Evolutionary conservation across 2,797 vertebrate species (phyloP).

Genomic region (Dermochelys coriacea): DNA sequence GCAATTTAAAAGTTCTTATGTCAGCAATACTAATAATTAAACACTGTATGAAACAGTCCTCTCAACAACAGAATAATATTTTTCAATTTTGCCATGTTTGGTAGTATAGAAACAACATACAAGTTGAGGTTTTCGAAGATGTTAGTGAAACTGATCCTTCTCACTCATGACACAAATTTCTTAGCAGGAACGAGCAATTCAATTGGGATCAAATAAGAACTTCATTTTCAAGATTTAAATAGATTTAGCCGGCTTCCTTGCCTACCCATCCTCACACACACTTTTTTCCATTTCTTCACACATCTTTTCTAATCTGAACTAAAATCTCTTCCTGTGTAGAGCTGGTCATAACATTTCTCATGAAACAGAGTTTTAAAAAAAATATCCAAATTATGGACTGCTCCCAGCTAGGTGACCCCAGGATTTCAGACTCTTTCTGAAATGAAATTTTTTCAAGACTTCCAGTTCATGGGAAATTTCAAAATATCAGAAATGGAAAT

Average conservation of each 20-base stretch:
- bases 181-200: background rate
- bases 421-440: too few relatives aligned
- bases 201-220: background rate
- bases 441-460: too few relatives aligned
- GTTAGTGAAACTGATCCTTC: background rate
- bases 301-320: background rate
- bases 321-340: background rate
- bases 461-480: too few relatives aligned
- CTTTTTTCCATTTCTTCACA: background rate
- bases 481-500: too few relatives aligned
- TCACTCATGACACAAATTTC: background rate
- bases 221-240: background rate
- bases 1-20: background rate
- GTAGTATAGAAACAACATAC: background rate
- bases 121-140: background rate
- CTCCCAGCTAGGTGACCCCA: too few relatives aligned
- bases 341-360: background rate
- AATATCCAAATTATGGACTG: too few relatives aligned
- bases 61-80: background rate
- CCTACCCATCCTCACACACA: background rate
- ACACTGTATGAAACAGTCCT: background rate
- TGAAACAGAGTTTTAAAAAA: background rate
- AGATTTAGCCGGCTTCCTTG: background rate
- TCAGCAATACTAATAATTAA: background rate
- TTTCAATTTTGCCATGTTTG: background rate